These are phyloP conservation scores for Cepaea nemoralis DNA, from an alignment of 1,140 invertebrate species.

Conservation along the genomic window DNA sequence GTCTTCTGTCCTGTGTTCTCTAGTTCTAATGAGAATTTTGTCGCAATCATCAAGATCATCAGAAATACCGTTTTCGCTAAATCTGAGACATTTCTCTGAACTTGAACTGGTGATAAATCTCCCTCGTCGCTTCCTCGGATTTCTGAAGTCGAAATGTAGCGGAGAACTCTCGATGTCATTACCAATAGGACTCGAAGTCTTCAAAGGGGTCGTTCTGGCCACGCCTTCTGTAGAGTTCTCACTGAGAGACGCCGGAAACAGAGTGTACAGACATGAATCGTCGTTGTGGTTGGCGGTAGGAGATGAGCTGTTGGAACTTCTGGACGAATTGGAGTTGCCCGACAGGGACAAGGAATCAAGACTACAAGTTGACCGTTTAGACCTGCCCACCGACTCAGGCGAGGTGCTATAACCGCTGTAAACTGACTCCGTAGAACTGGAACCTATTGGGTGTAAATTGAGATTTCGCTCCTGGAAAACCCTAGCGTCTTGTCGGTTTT, in stretches of 20 bases:
- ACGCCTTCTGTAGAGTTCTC: not conserved
- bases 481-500: not conserved
- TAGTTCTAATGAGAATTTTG: not conserved
- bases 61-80: slow-evolving; percentile 25
- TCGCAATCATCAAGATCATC: slow-evolving; percentile 29
- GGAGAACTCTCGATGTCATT: not conserved
- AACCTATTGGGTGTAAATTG: not conserved
- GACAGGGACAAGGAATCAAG: not conserved
- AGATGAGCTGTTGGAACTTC: too few relatives aligned
- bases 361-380: not conserved
- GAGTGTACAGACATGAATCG: not conserved
- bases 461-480: not conserved
- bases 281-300: not conserved
- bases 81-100: slow-evolving; percentile 30
- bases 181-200: slow-evolving; percentile 28
- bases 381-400: not conserved
- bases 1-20: not conserved
- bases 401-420: too few relatives aligned
- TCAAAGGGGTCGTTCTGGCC: not conserved
- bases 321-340: not conserved
- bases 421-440: not conserved
- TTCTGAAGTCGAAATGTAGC: not conserved
- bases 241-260: slow-evolving; percentile 15
- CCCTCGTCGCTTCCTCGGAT: slow-evolving; percentile 28
- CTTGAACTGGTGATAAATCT: not conserved